These are phyloP conservation scores for Galendromus occidentalis DNA, from an alignment of 1,140 invertebrate genomes.

Conservation along the genomic window DNA sequence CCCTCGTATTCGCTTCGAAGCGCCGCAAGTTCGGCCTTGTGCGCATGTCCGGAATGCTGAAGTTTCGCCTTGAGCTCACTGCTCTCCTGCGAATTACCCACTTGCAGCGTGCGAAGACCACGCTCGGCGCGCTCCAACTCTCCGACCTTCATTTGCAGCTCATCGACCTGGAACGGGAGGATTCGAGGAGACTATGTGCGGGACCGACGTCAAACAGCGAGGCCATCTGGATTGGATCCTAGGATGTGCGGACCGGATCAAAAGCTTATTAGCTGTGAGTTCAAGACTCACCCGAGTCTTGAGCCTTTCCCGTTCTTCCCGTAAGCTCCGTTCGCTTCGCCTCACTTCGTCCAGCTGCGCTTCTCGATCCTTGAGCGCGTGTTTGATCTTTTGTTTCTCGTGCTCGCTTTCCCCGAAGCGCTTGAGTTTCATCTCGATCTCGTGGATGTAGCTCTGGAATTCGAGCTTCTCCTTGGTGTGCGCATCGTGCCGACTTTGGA, in stretches of 20 bases:
- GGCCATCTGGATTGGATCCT: too few relatives aligned
- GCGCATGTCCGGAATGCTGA: conserved; percentile 50
- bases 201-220: too few relatives aligned
- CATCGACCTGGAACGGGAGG: conserved; percentile 43
- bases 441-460: conserved; percentile 39
- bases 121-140: conserved; percentile 41
- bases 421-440: conserved; percentile 24
- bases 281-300: conserved; percentile 36
- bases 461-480: conserved; percentile 53
- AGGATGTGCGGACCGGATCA: too few relatives aligned
- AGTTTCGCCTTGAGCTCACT: conserved; percentile 41
- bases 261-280: too few relatives aligned
- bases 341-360: conserved; percentile 48
- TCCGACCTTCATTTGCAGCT: conserved; percentile 51
- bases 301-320: conserved; percentile 45
- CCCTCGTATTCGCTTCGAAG: conserved; percentile 71
- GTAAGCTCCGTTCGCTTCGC: conserved; percentile 45
- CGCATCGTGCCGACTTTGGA: conserved; percentile 41
- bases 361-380: conserved; percentile 47
- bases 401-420: conserved; percentile 31
- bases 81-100: conserved; percentile 10
- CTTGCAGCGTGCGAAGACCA: conserved; percentile 5
- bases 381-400: conserved; percentile 43
- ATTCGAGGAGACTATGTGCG: too few relatives aligned
- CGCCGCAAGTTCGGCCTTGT: conserved; percentile 60